Percentiles rank a stretch among this genome's conserved stretches.
Evolutionary conservation across 2,888 invertebrate species (phyloP).

Genomic region (Elegia similella): DNA sequence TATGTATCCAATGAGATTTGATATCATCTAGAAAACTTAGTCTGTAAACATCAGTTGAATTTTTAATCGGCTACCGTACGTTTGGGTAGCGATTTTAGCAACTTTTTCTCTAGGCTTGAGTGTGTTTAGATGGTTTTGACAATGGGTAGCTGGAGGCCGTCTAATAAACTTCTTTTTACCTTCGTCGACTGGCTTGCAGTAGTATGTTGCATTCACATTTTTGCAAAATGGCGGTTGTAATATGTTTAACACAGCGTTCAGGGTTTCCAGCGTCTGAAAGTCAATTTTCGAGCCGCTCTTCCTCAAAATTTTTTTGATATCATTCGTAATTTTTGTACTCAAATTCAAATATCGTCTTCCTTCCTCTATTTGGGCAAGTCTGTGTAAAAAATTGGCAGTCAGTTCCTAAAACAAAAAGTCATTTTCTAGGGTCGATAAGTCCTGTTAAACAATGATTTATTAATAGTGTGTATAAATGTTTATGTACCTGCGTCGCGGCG

Average conservation of each 20-base stretch:
- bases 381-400: conserved; percentile 50
- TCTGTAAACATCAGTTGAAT: conserved; percentile 4
- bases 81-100: conserved; percentile 26
- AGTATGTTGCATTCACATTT: conserved; percentile 42
- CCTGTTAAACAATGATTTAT: neutral
- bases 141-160: conserved; percentile 24
- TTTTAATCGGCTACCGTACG: conserved; percentile 15
- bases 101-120: conserved; percentile 25
- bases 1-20: neutral
- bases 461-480: neutral
- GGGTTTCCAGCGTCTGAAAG: conserved; percentile 41
- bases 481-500: conserved; percentile 52
- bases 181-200: conserved; percentile 52
- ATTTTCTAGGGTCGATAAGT: neutral
- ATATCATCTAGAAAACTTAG: neutral
- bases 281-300: conserved; percentile 46
- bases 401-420: conserved; percentile 41
- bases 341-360: conserved; percentile 65
- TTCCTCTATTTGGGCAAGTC: conserved; percentile 60
- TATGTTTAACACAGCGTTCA: conserved; percentile 49
- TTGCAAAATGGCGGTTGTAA: conserved; percentile 46
- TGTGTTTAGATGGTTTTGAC: conserved; percentile 20
- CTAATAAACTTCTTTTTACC: conserved; percentile 48
- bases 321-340: conserved; percentile 61
- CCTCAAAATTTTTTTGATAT: conserved; percentile 58